phyloP scores from a whole-genome alignment of 2,888 invertebrate species.

The Drosophila birchii region DNA sequence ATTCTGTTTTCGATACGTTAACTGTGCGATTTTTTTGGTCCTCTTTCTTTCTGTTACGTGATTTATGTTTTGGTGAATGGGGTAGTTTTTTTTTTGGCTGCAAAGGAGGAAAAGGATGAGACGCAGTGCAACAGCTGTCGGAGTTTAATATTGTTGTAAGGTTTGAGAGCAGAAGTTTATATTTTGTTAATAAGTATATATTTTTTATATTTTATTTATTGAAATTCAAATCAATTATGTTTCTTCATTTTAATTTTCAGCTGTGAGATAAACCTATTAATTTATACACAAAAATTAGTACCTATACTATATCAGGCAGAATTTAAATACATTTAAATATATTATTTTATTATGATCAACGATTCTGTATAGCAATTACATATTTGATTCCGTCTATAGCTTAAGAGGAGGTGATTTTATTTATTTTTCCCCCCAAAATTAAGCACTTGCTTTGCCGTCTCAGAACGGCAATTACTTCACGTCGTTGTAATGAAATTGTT shows the following conservation, averaged over 20 bases:
- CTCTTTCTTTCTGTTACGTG: neutral
- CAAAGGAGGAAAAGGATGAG: neutral
- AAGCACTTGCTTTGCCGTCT: neutral
- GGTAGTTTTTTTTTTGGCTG: neutral
- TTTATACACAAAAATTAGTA: neutral
- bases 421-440: neutral
- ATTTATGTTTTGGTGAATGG: slow-evolving; percentile 2
- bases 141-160: slow-evolving; percentile 17
- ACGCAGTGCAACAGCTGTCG: slow-evolving; percentile 63
- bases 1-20: slow-evolving; percentile 18
- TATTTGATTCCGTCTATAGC: too few relatives aligned
- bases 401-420: too few relatives aligned
- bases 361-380: neutral
- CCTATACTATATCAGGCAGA: neutral
- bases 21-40: slow-evolving; percentile 3
- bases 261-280: neutral
- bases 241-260: neutral
- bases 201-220: neutral
- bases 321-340: neutral
- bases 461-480: neutral
- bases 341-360: neutral
- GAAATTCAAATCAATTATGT: neutral
- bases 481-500: slow-evolving; percentile 22
- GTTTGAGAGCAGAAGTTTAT: too few relatives aligned
- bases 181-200: too few relatives aligned